Evolutionary conservation across 2,797 vertebrate species (phyloP).

Genomic region (Lacerta bilineata): DNA sequence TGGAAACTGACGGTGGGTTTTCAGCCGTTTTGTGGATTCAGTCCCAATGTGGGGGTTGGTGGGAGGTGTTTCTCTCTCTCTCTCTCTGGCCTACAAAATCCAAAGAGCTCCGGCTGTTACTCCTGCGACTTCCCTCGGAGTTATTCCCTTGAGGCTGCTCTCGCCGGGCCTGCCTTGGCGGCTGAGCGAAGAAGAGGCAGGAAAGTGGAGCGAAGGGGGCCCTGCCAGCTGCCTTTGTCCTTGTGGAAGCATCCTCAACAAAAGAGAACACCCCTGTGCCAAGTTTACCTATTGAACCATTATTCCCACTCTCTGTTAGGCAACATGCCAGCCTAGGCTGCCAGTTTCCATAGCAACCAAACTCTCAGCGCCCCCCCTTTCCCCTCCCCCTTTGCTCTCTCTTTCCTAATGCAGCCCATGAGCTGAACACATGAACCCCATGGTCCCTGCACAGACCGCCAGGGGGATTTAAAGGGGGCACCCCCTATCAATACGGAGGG

Average conservation of each 20-base stretch:
- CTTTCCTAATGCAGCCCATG: neutral
- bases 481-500: neutral
- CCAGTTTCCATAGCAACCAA: constrained; percentile 71
- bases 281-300: constrained; percentile 66
- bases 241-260: constrained; percentile 8
- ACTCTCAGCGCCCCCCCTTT: constrained; percentile 30
- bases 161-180: neutral
- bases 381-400: constrained; percentile 19
- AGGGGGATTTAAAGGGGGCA: neutral
- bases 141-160: neutral
- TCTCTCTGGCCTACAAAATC: neutral
- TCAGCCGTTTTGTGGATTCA: neutral
- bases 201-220: neutral
- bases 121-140: neutral
- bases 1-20: neutral
- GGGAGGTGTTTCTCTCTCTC: no score
- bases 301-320: constrained; percentile 32
- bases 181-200: neutral
- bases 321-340: constrained; percentile 52
- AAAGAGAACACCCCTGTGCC: constrained; percentile 39
- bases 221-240: constrained; percentile 14
- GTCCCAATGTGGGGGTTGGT: neutral
- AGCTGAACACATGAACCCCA: neutral
- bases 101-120: neutral
- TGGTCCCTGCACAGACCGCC: neutral